These are phyloP conservation scores for Parazoanthus darwini DNA, from an alignment of 92 coral and sea anemone species.

Conservation along the genomic window DNA sequence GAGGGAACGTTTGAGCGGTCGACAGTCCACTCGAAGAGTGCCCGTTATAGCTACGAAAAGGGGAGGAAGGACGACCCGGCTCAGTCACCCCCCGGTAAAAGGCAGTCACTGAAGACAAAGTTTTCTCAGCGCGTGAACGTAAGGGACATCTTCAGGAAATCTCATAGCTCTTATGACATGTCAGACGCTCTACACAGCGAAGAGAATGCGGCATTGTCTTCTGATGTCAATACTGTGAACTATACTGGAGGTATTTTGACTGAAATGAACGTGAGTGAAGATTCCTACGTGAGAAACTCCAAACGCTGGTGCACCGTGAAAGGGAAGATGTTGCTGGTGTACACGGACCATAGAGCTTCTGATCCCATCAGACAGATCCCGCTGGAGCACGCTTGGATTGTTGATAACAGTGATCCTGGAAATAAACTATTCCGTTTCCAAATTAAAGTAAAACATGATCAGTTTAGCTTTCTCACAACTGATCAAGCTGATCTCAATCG, in stretches of 20 bases:
- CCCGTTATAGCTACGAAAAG: conserved; percentile 48
- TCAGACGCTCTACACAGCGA: conserved; percentile 55
- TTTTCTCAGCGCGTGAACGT: conserved; percentile 76
- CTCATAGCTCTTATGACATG: conserved; percentile 77
- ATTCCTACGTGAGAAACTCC: conserved; percentile 50
- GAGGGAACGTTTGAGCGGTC: conserved; percentile 62
- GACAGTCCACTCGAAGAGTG: conserved; percentile 54
- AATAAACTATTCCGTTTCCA: conserved; percentile 66
- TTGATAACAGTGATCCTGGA: conserved; percentile 66
- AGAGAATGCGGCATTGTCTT: conserved; percentile 36
- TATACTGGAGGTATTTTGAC: conserved; percentile 74
- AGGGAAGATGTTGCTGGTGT: conserved; percentile 67
- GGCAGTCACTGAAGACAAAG: conserved; percentile 74
- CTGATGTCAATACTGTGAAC: conserved; percentile 68
- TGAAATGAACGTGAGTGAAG: conserved; percentile 60
- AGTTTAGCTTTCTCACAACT: conserved; percentile 52
- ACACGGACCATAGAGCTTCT: conserved; percentile 61
- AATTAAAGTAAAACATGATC: conserved; percentile 56
- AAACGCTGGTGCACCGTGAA: conserved; percentile 81
- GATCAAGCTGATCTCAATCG: conserved; percentile 68
- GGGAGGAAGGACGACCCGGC: conserved; percentile 65
- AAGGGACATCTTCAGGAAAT: conserved; percentile 73
- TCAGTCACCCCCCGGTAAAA: conserved; percentile 58
- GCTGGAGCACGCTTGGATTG: conserved; percentile 53
- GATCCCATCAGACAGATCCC: conserved; percentile 73